phyloP scores from a whole-genome alignment of 2,888 invertebrate genomes.

The Dynastes maya region DNA sequence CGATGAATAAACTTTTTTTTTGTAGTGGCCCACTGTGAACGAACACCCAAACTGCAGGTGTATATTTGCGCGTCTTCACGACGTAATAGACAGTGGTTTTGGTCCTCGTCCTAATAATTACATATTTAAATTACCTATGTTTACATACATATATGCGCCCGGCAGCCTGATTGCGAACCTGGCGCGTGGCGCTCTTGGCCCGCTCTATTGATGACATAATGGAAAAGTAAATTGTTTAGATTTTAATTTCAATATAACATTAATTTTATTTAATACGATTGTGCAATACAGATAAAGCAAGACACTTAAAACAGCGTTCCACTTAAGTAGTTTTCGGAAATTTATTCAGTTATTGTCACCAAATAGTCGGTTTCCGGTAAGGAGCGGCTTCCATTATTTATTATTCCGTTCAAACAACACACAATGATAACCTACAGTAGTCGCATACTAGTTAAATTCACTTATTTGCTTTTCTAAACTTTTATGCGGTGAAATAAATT shows the following conservation, averaged over 20 bases:
- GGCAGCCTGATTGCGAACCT: no score
- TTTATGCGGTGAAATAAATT: neutral
- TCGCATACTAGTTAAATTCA: conserved; percentile 18
- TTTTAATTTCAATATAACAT: neutral
- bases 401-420: conserved; percentile 15
- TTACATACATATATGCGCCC: no score
- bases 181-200: no score
- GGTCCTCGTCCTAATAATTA: no score
- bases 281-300: neutral
- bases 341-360: conserved; percentile 40
- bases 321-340: conserved; percentile 25
- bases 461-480: conserved; percentile 10
- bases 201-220: no score
- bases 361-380: conserved; percentile 33
- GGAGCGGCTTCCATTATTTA: conserved; percentile 28
- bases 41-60: no score
- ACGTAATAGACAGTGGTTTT: no score
- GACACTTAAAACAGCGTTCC: conserved; percentile 19
- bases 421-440: conserved; percentile 28
- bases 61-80: no score
- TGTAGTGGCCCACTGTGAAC: no score
- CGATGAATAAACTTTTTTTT: no score
- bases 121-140: no score
- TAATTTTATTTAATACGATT: neutral
- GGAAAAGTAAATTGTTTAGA: neutral